phyloP scores from a whole-genome alignment of 2,797 vertebrate species.

The Molothrus aeneus region DNA sequence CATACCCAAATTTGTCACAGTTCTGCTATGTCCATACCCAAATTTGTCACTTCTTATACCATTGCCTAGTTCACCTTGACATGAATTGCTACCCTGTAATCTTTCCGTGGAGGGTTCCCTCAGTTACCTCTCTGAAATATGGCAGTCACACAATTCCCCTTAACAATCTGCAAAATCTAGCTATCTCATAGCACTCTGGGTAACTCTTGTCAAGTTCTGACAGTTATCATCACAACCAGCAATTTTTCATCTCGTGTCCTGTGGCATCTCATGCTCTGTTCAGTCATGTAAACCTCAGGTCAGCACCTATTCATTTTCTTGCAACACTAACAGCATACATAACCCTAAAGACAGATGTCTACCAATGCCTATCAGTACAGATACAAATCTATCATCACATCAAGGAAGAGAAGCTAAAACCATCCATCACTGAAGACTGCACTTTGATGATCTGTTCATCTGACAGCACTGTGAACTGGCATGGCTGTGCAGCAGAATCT shows the following conservation, averaged over 20 bases:
- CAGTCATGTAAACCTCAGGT: not conserved
- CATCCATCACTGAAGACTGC: not conserved
- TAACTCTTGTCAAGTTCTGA: not conserved
- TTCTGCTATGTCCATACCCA: not conserved
- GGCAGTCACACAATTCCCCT: not conserved
- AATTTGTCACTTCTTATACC: not conserved
- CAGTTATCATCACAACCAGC: not conserved
- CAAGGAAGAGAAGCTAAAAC: not conserved
- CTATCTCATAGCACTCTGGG: not conserved
- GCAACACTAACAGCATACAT: not conserved
- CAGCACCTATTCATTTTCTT: not conserved
- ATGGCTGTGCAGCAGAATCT: not conserved
- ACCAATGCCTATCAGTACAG: not conserved
- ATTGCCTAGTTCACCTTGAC: not conserved
- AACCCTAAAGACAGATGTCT: not conserved
- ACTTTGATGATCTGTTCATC: not conserved
- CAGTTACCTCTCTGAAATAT: not conserved
- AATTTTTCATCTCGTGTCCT: not conserved
- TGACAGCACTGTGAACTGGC: not conserved
- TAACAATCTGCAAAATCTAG: not conserved
- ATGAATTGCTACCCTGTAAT: not conserved
- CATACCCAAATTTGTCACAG: rapidly evolving
- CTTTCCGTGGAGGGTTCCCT: not conserved
- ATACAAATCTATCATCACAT: not conserved
- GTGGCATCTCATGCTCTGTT: not conserved